Evolutionary conservation across 2,113 vertebrate species (phyloP), one percentile per base, ranked within the genome.

Genomic region (Hirundichthys speculiger): DNA sequence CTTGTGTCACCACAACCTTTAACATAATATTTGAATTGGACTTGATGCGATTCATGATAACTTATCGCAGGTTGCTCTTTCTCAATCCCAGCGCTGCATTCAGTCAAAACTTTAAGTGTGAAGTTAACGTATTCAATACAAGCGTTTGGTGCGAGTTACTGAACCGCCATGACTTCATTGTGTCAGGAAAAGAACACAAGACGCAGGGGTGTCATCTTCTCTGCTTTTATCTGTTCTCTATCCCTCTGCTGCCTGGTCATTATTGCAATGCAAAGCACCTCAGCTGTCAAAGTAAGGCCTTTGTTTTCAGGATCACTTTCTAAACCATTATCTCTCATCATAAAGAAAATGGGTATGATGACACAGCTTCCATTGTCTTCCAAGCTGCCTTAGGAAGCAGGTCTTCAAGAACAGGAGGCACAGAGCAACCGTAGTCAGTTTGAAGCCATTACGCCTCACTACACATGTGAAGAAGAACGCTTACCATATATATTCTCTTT

Each of bases 291-390:
- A 81, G 74, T 73, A 52, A 59, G 68, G 46, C 65, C 64, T 83
- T 73, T 87, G 79, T 88, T 78, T 85, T 69, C 67, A 25, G 71
- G 82, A 83, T 86, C 73, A 41, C 74, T 83, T 88, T 86, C 84
- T 75, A 68, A 83, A 52, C 59, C 55, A 85, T 89, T 88, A 73
- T 90, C 54, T 64, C 43, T 40, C 47, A 18, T 27, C 66, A 84
- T 83, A 89, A 89, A 89, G 86, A 87, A 69, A 56, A 64, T 70
- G 73, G 77, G 69, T 71, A 64, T 81, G 62, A 77, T 83, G 66
- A 74, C 73, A 77, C 14, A 4, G 79, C 20, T 24, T 25, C 27
- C 64, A 79, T 88, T 87, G 84, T 87, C 56, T 59, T 45, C 6
- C 41, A 47, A 56, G 68, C 49, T 69, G 65, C 70, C 69, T 69